A percentile compares a stretch with the other conserved stretches of the same genome.
These are phyloP conservation scores for Ruditapes philippinarum DNA, from an alignment of 1,140 invertebrate species.

Conservation along the genomic window DNA sequence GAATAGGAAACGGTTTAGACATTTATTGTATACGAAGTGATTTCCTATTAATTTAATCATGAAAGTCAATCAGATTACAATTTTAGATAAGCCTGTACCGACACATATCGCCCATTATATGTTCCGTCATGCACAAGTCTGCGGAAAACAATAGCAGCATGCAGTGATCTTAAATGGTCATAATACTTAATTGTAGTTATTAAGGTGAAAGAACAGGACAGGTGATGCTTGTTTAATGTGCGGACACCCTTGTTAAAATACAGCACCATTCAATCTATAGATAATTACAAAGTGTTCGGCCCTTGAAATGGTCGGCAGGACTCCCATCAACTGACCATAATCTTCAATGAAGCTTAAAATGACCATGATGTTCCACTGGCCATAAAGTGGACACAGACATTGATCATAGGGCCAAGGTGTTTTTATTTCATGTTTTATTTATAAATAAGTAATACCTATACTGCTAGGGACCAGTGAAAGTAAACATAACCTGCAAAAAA, in stretches of 20 bases:
- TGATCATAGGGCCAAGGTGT: not conserved
- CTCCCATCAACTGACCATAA: constrained; percentile 50
- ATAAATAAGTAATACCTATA: constrained; percentile 38
- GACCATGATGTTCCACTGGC: not conserved
- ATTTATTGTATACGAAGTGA: constrained; percentile 15
- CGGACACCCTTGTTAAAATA: constrained; percentile 37
- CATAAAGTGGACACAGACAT: not conserved
- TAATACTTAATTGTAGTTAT: not conserved
- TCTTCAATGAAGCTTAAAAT: constrained; percentile 44
- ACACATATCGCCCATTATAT: constrained; percentile 21
- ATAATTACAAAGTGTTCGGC: constrained; percentile 32
- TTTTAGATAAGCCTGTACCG: constrained; percentile 9
- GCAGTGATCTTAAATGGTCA: not conserved
- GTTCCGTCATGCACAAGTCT: not conserved
- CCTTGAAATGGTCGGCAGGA: not conserved
- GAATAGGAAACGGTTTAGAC: constrained; percentile 14
- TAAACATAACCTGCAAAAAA: not conserved
- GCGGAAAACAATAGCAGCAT: not conserved
- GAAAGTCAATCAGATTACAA: constrained; percentile 10
- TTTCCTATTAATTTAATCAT: not conserved
- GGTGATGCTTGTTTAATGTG: constrained; percentile 26
- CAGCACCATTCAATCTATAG: constrained; percentile 11
- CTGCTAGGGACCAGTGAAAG: not conserved
- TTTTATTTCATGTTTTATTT: constrained; percentile 49
- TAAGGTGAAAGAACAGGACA: constrained; percentile 21